Base-by-base conservation (phyloP, 2,113 vertebrate species). In the Scophthalmus maximus region DNA sequence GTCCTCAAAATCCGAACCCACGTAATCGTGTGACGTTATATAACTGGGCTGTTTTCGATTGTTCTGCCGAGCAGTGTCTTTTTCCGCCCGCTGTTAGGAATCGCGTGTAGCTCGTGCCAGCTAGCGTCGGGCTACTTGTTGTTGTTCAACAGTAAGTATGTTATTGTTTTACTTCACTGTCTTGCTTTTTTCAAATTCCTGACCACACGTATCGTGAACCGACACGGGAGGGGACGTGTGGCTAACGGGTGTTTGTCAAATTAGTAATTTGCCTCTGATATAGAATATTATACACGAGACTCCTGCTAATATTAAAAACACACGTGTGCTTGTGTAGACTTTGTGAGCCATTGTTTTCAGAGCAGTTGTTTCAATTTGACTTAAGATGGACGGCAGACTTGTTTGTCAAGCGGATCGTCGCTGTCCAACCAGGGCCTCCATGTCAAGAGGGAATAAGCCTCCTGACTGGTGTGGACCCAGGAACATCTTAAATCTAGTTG, bases 121-220 rank as follows among this genome's bases (percentile, higher is more conserved):
- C 29, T 82, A 78, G 59, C 53, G 57, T 74, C 75, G 44, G 60
- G 30, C 67, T 38, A 27, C 70, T 69, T 73, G 42, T 29, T 53
- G 18, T 68, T 51, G 27, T 42, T 46, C n/a, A 63, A 68, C 69
- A 69, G 79, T 88, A 86, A 86, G 76, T 84, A 88, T 86, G 18
- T 29, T 23, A 70, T 29, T 70, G 29, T 38, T 76, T 70, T 40
- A n/a, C 3, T 73, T 76, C 8, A 23, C 17, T 65, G 17, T 72
- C 2, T 68, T 66, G 50, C 38, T 59, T 73, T 68, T 25, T 14
- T 7, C 38, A 3, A 61, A 27, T 9, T 6, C 6, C 26, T 42
- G 3, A 38, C 5, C 8, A 15, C 9, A 23, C 27, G 18, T 29
- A 27, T 50, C 1, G n/a, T 3, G 2, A 53, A 8, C 22, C 42